phyloP scores from a whole-genome alignment of 2,888 invertebrate species.

The Pediacus dermestoides region DNA sequence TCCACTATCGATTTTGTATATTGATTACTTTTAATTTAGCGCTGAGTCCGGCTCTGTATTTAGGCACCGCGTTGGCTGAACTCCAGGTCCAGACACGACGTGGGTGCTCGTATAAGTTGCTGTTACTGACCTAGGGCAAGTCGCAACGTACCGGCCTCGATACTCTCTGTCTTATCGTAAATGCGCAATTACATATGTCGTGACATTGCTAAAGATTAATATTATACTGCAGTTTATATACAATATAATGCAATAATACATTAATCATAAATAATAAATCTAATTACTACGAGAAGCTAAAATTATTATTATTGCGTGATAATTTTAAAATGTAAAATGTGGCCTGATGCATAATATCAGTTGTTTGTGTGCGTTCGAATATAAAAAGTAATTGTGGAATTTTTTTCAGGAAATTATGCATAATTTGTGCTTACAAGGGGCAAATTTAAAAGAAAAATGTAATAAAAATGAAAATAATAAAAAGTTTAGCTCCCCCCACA shows the following conservation, averaged over 20 bases:
- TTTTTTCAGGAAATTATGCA: constrained; percentile 16
- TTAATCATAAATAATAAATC: no score
- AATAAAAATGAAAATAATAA: no score
- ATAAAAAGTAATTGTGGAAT: no score
- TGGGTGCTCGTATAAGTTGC: constrained; percentile 21
- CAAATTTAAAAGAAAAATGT: constrained; percentile 19
- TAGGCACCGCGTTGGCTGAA: constrained; percentile 27
- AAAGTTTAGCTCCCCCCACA: no score
- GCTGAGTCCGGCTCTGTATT: constrained; percentile 11
- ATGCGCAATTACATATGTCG: constrained; percentile 47
- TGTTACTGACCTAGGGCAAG: constrained; percentile 29
- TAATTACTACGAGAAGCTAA: no score
- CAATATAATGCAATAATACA: no score
- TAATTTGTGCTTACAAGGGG: constrained; percentile 18
- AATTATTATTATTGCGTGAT: no score
- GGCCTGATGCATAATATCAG: no score
- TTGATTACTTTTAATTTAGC: no score
- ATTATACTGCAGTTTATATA: constrained; percentile 20
- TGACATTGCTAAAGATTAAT: constrained; percentile 37
- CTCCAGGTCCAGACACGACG: constrained; percentile 26
- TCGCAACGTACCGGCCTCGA: constrained; percentile 19
- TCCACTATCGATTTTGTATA: no score
- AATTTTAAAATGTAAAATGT: no score
- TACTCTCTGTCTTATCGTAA: constrained; percentile 40
- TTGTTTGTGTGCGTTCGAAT: no score